Base-by-base conservation (phyloP, 2,888 invertebrate genomes). In the Physocephala rufipes region DNA sequence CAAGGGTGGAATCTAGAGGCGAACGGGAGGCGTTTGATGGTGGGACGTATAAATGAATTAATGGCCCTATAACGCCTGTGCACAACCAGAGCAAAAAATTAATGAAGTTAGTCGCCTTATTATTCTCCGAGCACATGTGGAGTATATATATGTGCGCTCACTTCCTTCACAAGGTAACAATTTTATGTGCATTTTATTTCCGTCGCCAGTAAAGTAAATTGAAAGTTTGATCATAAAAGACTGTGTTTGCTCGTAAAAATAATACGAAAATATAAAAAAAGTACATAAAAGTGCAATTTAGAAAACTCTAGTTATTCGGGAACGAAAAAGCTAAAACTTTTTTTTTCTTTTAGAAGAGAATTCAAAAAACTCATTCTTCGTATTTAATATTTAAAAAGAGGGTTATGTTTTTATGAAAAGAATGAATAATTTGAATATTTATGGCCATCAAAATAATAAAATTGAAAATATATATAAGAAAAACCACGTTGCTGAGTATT, bases 151-250 rank as follows among this genome's bases (percentile, higher is more conserved):
- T n/a, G n/a, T n/a, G n/a, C 21, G 21, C 45, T 16, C 55, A 15
- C 26, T 55, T 26, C 28, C 24, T 55, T 1, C 19, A 26, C 28
- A 24, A 55, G 26, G 16, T 55, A 26, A 16, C 26, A 26, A 15
- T 55, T 55, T 55, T 53, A 7, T 55, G 19, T 55, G 28, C 2
- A 24, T 53, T n/a, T n/a, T n/a, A 26, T 19, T 24, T 9, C 5
- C 9, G 36, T 9, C 36, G 9, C 9, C 24, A 24, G 26, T 24
- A 26, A 76, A 80, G 79, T n/a, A 78, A 81, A 80, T 81, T 79
- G 79, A 81, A 81, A 81, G 80, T 81, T 80, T 80, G 80, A 77
- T 80, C 80, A 79, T 80, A 80, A 81, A 81, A 55, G 13, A 63
- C 47, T 47, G 47, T 26, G 26, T 21, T 45, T 58, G 9, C 36